Conservation (phyloP, 2,113 vertebrate genomes). For the Hiodon alosoides region DNA sequence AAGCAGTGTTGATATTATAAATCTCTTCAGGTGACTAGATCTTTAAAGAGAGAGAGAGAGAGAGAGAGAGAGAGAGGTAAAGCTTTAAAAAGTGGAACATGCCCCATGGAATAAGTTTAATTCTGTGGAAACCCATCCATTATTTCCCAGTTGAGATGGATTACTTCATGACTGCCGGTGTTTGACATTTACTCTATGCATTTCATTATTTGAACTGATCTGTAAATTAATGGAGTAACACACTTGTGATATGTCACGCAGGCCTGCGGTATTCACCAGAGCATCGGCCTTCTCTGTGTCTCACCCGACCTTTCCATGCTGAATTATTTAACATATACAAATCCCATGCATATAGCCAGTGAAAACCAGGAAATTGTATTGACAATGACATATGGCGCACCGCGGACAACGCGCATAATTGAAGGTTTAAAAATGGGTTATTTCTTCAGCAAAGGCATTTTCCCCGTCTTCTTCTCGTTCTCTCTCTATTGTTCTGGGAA, state of each 20-base stretch:
- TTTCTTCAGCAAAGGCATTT: constrained; percentile 40
- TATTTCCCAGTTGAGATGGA: constrained; percentile 65
- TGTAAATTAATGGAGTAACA: constrained; percentile 61
- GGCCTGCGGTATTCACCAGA: constrained; percentile 38
- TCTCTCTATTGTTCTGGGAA: constrained; percentile 37
- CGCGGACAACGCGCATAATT: constrained; percentile 64
- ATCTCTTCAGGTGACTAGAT: too few relatives aligned
- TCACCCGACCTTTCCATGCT: constrained; percentile 65
- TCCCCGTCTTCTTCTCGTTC: constrained; percentile 27
- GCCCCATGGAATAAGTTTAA: constrained; percentile 35
- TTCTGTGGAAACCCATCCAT: constrained; percentile 62
- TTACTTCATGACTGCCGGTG: constrained; percentile 54
- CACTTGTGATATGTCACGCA: constrained; percentile 26
- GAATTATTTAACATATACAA: constrained; percentile 71
- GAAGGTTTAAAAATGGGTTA: constrained; percentile 59
- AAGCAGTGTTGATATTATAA: too few relatives aligned
- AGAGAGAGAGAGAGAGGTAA: too few relatives aligned
- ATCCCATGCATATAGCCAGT: constrained; percentile 57
- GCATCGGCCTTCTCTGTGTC: constrained; percentile 53
- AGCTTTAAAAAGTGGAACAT: background rate
- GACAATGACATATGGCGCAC: constrained; percentile 67
- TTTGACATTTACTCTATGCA: constrained; percentile 74
- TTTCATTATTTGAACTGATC: constrained; percentile 74
- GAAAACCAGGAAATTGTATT: constrained; percentile 61
- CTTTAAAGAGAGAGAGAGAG: too few relatives aligned